Evolutionary conservation across 2,888 invertebrate genomes (phyloP).

Genomic region (Philopedon plagiatum): DNA sequence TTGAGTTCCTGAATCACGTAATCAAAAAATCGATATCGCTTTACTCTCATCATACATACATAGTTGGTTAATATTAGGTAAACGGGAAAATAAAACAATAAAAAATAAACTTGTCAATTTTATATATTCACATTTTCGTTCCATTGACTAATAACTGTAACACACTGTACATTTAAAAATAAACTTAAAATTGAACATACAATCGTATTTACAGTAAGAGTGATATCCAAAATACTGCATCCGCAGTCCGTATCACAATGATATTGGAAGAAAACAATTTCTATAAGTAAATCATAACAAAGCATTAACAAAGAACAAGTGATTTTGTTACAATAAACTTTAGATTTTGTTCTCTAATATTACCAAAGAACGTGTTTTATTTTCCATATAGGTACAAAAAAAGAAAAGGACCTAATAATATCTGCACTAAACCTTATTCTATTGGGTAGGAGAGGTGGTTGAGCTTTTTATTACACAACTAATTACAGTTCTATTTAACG

Average conservation of each 20-base stretch:
- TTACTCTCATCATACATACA: too few relatives aligned
- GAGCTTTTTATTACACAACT: too few relatives aligned
- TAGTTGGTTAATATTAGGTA: background rate
- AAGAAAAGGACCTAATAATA: too few relatives aligned
- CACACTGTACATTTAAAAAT: slow-evolving; percentile 69
- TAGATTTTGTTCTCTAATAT: background rate
- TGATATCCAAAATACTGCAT: slow-evolving; percentile 58
- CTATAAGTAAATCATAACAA: slow-evolving; percentile 54
- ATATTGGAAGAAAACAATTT: slow-evolving; percentile 59
- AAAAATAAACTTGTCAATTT: slow-evolving; percentile 66
- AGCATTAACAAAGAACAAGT: slow-evolving; percentile 54
- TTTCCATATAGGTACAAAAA: background rate
- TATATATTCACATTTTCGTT: slow-evolving; percentile 69
- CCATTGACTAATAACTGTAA: slow-evolving; percentile 69
- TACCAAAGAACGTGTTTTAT: slow-evolving; percentile 35
- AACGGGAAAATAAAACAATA: slow-evolving; percentile 53
- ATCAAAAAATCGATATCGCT: too few relatives aligned
- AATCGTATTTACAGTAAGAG: slow-evolving; percentile 55
- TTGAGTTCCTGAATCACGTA: too few relatives aligned
- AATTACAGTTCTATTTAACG: too few relatives aligned
- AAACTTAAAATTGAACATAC: slow-evolving; percentile 68
- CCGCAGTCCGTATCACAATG: slow-evolving; percentile 59
- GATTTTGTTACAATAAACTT: slow-evolving; percentile 27
- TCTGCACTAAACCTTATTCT: too few relatives aligned
- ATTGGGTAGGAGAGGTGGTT: too few relatives aligned